Evolutionary conservation across 1,140 invertebrate genomes (phyloP), one percentile per base, ranked within the genome.

Genomic region (Schlechtendalia chinensis): DNA sequence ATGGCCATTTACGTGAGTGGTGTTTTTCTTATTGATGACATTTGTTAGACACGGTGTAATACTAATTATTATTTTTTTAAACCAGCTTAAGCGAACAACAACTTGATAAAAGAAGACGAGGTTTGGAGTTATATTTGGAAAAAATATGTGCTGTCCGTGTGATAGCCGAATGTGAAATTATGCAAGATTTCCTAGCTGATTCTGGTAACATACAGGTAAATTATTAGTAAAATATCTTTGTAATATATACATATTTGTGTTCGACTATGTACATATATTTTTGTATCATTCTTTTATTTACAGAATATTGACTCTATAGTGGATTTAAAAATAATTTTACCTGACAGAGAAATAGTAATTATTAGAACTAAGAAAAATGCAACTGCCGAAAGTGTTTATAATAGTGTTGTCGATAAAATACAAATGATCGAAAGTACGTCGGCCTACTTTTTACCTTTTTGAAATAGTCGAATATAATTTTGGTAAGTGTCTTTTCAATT

Each of bases 391-490:
- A 91, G 96, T 83, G 97, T 99, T 5, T 98, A 96, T 87, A 89
- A 92, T 81, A 91, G 92, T 3, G 91, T 98, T n/a, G 91, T 94
- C 80, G 91, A 93, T 77, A 95, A 96, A 87, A 93, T 98, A 71
- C 90, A 91, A 32, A 87, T 98, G 81, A 90, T 91, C 53, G 90
- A 91, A 79, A 91, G 93, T 81, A 91, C 93, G 67, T 91, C 94
- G 53, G 91, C 93, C 84, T 97, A 94, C 88, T n/a, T 99, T 98
- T 89, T 97, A 97, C 84, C 88, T 99, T 45, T 99, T 98, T 88
- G 97, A 99, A 89, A 98, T 98, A 84, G 95, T 99, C 67, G 96
- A 98, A 85, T 96, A 96, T 85, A 95, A 95, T 87, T 97, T 97
- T 87, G 94, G 93, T 95, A 86, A 89, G 88, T 87, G 24, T 72